A percentile compares a stretch with the other conserved stretches of the same genome.
These are phyloP conservation scores for Huso huso DNA, from an alignment of 2,797 vertebrate species.

Conservation along the genomic window DNA sequence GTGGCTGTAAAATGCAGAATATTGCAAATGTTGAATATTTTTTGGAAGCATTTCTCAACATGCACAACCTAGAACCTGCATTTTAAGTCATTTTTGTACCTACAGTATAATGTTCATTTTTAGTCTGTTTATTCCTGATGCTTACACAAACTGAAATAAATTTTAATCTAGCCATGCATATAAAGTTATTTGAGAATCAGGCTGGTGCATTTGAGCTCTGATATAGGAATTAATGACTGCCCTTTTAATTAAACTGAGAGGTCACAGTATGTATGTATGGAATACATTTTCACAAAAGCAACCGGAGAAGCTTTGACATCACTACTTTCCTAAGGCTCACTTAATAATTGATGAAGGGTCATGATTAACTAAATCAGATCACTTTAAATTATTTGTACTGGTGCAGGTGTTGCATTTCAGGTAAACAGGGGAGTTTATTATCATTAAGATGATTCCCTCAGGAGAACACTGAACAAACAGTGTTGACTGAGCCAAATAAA, in stretches of 20 bases:
- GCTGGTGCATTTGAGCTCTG: background rate
- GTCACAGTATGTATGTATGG: background rate
- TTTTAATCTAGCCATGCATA: background rate
- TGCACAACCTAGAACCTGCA: too few species aligned
- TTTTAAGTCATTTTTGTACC: too few species aligned
- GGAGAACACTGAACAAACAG: slow-evolving; percentile 4
- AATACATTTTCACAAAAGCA: slow-evolving; percentile 21
- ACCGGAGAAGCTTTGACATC: slow-evolving; percentile 56
- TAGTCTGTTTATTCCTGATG: too few species aligned
- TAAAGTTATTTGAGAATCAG: background rate
- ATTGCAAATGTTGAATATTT: too few species aligned
- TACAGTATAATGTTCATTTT: too few species aligned
- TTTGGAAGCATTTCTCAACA: too few species aligned
- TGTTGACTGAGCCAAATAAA: background rate
- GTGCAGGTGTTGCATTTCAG: slow-evolving; percentile 19
- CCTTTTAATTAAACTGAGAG: background rate
- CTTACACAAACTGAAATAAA: too few species aligned
- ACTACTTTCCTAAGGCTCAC: slow-evolving; percentile 42
- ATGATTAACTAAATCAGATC: slow-evolving; percentile 22
- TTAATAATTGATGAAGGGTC: slow-evolving; percentile 55
- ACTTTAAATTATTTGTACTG: slow-evolving; percentile 10
- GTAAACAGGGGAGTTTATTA: slow-evolving; percentile 18
- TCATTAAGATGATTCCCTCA: slow-evolving; percentile 19
- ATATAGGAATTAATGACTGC: background rate
- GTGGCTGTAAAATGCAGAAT: too few species aligned